These are phyloP conservation scores for Rhagonycha lutea DNA, from an alignment of 2,888 invertebrate genomes.

Conservation along the genomic window DNA sequence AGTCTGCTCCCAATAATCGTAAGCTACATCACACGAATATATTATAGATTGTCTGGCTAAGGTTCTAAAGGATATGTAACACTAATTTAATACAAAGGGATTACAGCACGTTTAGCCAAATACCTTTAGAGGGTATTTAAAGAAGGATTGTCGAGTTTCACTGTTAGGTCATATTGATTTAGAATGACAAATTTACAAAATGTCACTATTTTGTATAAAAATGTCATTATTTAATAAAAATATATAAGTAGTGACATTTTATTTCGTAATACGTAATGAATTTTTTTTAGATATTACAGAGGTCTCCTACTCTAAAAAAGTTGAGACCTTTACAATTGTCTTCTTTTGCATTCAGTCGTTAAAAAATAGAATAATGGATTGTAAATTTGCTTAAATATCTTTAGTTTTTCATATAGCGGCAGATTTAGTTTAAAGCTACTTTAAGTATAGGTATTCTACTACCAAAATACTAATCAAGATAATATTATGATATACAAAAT, in stretches of 20 bases:
- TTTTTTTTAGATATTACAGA: slow-evolving; percentile 18
- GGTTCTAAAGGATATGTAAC: slow-evolving; percentile 29
- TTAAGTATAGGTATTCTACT: not conserved
- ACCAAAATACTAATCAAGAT: not conserved
- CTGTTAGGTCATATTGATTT: slow-evolving; percentile 55
- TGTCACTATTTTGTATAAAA: slow-evolving; percentile 41
- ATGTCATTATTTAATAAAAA: slow-evolving; percentile 38
- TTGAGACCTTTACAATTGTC: slow-evolving; percentile 34
- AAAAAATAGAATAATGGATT: not conserved
- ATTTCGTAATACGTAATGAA: slow-evolving; percentile 7
- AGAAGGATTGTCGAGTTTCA: slow-evolving; percentile 55
- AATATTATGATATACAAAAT: not conserved
- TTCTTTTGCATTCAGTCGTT: slow-evolving; percentile 1
- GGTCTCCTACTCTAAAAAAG: slow-evolving; percentile 41
- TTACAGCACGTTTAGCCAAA: slow-evolving; percentile 42
- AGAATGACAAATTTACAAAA: slow-evolving; percentile 49
- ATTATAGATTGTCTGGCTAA: slow-evolving; percentile 53
- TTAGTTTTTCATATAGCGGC: not conserved
- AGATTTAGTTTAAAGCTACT: not conserved
- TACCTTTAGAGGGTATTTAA: slow-evolving; percentile 33
- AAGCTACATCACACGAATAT: slow-evolving; percentile 47
- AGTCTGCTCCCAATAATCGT: slow-evolving; percentile 29
- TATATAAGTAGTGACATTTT: slow-evolving; percentile 32
- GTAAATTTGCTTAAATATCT: not conserved
- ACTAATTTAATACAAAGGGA: slow-evolving; percentile 40